phyloP scores from a whole-genome alignment of 2,888 invertebrate genomes.

The Taenaris catops region DNA sequence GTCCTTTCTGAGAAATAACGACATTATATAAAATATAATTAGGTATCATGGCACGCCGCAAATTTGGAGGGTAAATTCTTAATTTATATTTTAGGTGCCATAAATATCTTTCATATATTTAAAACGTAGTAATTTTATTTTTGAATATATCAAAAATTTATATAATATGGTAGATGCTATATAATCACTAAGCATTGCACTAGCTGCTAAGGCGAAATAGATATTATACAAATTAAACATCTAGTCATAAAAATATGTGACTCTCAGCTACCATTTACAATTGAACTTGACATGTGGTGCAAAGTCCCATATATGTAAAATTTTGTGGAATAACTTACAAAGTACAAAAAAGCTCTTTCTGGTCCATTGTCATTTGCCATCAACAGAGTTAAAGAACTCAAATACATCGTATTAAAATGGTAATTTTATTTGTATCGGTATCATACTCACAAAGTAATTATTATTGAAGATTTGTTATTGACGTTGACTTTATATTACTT shows the following conservation, averaged over 20 bases:
- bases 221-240: slow-evolving; percentile 49
- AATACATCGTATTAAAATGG: slow-evolving; percentile 1
- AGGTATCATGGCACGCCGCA: slow-evolving; percentile 37
- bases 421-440: no score
- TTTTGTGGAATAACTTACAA: slow-evolving; percentile 33
- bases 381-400: slow-evolving; percentile 4
- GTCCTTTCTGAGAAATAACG: slow-evolving; percentile 53
- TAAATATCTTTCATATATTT: slow-evolving; percentile 24
- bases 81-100: slow-evolving; percentile 32
- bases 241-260: slow-evolving; percentile 51
- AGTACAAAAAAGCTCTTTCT: slow-evolving; percentile 29
- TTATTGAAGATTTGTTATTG: no score
- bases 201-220: slow-evolving; percentile 68
- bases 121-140: slow-evolving; percentile 23
- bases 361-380: slow-evolving; percentile 17
- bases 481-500: no score
- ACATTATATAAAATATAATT: slow-evolving; percentile 36
- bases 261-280: slow-evolving; percentile 34
- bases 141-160: slow-evolving; percentile 36
- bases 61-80: slow-evolving; percentile 28
- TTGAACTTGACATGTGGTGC: slow-evolving; percentile 55
- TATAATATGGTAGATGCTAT: slow-evolving; percentile 29
- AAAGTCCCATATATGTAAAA: slow-evolving; percentile 41
- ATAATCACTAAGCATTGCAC: slow-evolving; percentile 47
- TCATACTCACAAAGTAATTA: no score